phyloP scores from a whole-genome alignment of 2,797 vertebrate genomes.

The Nasua narica region DNA sequence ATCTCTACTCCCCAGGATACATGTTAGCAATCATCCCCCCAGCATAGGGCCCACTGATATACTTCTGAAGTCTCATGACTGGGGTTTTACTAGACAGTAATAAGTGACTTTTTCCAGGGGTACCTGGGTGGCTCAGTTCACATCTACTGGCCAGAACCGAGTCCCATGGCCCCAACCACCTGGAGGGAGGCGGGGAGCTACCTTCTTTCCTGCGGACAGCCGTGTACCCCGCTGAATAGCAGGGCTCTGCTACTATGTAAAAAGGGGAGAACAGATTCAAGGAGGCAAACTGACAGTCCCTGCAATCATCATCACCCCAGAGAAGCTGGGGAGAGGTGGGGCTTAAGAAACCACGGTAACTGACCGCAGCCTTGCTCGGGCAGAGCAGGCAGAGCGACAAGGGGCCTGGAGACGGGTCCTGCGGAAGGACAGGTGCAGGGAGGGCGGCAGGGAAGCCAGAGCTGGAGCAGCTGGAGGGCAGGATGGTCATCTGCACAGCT shows the following conservation, averaged over 20 bases:
- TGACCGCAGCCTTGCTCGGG: background rate
- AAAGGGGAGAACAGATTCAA: background rate
- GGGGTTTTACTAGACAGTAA: too few species aligned
- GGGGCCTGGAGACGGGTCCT: background rate
- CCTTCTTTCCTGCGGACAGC: background rate
- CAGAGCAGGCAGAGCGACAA: background rate
- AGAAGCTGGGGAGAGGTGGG: background rate
- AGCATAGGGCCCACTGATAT: too few species aligned
- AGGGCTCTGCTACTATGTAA: background rate
- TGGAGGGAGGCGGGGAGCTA: background rate
- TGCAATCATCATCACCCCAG: background rate
- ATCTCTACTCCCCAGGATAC: too few species aligned
- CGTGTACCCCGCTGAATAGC: background rate
- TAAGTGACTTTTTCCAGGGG: too few species aligned
- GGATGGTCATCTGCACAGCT: accelerated
- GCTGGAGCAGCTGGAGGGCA: background rate
- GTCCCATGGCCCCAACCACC: background rate
- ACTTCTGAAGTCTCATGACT: too few species aligned
- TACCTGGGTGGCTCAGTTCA: too few species aligned
- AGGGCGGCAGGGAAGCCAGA: accelerated
- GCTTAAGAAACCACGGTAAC: background rate
- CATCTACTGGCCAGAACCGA: background rate
- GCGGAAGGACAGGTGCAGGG: background rate
- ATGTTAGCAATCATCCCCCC: too few species aligned
- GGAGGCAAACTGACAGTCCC: background rate